Evolutionary conservation across 2,888 invertebrate species (phyloP).

Genomic region (Lepetodrilus schrolli): DNA sequence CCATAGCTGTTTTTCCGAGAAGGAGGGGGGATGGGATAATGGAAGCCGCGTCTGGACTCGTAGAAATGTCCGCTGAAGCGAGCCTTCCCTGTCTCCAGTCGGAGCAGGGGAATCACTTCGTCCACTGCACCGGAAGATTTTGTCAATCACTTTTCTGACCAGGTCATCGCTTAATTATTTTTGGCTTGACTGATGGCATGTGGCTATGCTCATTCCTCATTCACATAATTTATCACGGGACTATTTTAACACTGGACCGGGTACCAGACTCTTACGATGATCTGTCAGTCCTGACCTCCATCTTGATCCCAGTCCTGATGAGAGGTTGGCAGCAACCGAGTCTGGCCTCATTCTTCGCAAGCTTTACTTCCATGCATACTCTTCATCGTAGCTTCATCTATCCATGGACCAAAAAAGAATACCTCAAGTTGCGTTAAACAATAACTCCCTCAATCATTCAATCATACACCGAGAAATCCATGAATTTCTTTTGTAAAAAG

Average conservation of each 20-base stretch:
- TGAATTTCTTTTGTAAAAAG: too few relatives aligned
- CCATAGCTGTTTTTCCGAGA: slow-evolving; percentile 32
- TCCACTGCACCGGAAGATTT: slow-evolving; percentile 20
- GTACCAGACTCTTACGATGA: too few relatives aligned
- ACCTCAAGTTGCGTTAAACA: too few relatives aligned
- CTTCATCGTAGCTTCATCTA: too few relatives aligned
- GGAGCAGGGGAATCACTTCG: slow-evolving; percentile 7
- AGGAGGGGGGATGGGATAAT: slow-evolving; percentile 1
- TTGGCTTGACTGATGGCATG: slow-evolving; percentile 19
- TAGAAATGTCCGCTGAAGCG: slow-evolving; percentile 9
- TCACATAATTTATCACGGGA: slow-evolving; percentile 23
- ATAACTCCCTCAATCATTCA: too few relatives aligned
- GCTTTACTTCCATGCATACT: too few relatives aligned
- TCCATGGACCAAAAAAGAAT: too few relatives aligned
- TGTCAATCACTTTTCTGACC: slow-evolving; percentile 1
- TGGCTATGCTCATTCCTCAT: neutral
- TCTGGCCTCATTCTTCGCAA: too few relatives aligned
- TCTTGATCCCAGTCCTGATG: too few relatives aligned
- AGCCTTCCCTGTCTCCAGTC: neutral
- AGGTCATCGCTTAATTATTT: slow-evolving; percentile 29
- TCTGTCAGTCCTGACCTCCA: too few relatives aligned
- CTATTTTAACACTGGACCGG: slow-evolving; percentile 9
- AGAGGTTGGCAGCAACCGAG: too few relatives aligned
- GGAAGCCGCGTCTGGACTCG: neutral
- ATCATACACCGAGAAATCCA: too few relatives aligned